These are phyloP conservation scores for Poecile montanus DNA, from an alignment of 2,797 vertebrate genomes.

Conservation along the genomic window DNA sequence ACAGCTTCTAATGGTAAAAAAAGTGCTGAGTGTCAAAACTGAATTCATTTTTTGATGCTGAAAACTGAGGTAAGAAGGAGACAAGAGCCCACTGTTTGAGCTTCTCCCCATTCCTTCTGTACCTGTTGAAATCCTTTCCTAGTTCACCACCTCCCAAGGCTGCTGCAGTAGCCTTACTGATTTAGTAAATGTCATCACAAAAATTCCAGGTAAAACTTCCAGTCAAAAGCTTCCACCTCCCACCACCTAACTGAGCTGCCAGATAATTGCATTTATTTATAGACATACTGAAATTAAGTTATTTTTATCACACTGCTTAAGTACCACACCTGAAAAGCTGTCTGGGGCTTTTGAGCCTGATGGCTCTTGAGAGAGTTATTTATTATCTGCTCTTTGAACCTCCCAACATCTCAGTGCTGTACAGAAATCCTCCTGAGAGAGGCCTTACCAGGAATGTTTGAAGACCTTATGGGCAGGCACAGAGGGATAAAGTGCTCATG, in stretches of 20 bases:
- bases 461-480: constrained; percentile 91
- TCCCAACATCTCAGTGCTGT: accelerated
- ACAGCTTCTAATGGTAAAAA: not conserved
- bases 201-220: not conserved
- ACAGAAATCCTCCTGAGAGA: not conserved
- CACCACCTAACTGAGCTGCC: not conserved
- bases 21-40: not conserved
- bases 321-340: not conserved
- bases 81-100: not conserved
- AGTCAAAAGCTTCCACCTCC: not conserved
- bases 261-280: not conserved
- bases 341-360: not conserved
- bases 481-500: constrained; percentile 96
- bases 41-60: not conserved
- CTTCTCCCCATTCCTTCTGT: not conserved
- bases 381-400: not conserved
- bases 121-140: not conserved
- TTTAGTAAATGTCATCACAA: not conserved
- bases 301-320: not conserved
- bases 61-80: not conserved
- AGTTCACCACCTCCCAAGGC: not conserved
- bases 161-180: not conserved
- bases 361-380: not conserved
- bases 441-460: constrained; percentile 88
- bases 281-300: not conserved